These are phyloP conservation scores for Lepidocyrtinus sp. DNA, from an alignment of 2,888 invertebrate species.

Conservation along the genomic window DNA sequence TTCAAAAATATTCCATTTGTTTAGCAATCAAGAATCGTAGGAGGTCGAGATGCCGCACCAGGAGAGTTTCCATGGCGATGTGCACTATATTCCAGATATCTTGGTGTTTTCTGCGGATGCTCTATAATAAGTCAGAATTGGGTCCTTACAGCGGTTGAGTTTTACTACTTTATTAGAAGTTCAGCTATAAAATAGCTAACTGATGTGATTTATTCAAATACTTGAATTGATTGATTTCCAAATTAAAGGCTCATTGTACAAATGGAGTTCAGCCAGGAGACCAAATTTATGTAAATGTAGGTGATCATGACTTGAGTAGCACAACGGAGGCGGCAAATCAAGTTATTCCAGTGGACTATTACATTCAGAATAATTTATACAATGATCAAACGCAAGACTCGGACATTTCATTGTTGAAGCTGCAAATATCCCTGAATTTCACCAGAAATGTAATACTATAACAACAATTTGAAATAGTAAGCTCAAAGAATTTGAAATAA, in stretches of 20 bases:
- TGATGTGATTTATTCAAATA: neutral
- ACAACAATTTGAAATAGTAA: neutral
- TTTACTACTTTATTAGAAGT: neutral
- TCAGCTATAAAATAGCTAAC: neutral
- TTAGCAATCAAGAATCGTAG: slow-evolving; percentile 55
- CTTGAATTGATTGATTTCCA: neutral
- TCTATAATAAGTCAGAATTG: slow-evolving; percentile 58
- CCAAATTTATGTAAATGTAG: slow-evolving; percentile 53
- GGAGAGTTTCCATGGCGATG: slow-evolving; percentile 61
- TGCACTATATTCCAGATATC: slow-evolving; percentile 34
- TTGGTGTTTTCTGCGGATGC: slow-evolving; percentile 59
- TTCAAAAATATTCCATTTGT: neutral
- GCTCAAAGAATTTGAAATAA: neutral
- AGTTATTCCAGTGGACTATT: slow-evolving; percentile 46
- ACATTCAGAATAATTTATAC: slow-evolving; percentile 59
- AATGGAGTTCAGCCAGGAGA: slow-evolving; percentile 44
- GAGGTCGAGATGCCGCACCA: slow-evolving; percentile 39
- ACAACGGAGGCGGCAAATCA: slow-evolving; percentile 48
- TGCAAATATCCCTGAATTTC: slow-evolving; percentile 68
- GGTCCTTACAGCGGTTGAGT: slow-evolving; percentile 57
- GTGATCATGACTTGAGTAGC: slow-evolving; percentile 59
- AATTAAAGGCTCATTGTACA: slow-evolving; percentile 61
- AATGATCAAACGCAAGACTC: slow-evolving; percentile 68
- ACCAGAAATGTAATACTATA: slow-evolving; percentile 50
- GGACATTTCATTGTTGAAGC: slow-evolving; percentile 72